phyloP scores from a whole-genome alignment of 2,888 invertebrate genomes.

The Perithous albicinctus region DNA sequence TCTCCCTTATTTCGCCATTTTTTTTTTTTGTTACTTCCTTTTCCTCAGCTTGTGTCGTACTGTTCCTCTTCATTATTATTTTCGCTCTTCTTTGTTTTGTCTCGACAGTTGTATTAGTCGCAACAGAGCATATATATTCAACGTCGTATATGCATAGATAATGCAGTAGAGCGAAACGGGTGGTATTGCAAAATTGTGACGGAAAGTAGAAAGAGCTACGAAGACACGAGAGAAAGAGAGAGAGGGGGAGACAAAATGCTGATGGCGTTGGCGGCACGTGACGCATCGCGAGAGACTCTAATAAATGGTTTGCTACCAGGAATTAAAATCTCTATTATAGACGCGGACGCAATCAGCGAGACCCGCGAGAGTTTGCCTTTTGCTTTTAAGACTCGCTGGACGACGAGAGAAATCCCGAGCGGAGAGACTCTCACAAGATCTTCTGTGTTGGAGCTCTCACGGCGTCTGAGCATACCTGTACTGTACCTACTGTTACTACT shows the following conservation, averaged over 20 bases:
- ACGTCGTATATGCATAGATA: background rate
- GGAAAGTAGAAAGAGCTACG: constrained; percentile 57
- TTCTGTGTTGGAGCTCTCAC: constrained; percentile 12
- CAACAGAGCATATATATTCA: background rate
- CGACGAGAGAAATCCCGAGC: constrained; percentile 62
- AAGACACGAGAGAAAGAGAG: constrained; percentile 38
- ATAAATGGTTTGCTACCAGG: constrained; percentile 74
- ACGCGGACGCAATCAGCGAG: constrained; percentile 70
- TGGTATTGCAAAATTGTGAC: constrained; percentile 14
- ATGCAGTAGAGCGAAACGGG: background rate
- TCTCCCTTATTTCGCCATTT: constrained; percentile 20
- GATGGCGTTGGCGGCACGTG: constrained; percentile 58
- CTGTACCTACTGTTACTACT: constrained; percentile 35
- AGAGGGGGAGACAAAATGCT: too few relatives aligned
- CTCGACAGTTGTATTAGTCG: too few relatives aligned
- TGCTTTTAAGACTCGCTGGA: constrained; percentile 25
- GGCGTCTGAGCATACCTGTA: background rate
- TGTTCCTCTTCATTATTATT: constrained; percentile 20
- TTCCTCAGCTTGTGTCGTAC: constrained; percentile 10
- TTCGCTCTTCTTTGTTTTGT: constrained; percentile 13
- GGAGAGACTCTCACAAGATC: constrained; percentile 32
- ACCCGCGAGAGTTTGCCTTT: constrained; percentile 54
- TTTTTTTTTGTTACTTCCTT: constrained; percentile 21
- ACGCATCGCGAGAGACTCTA: constrained; percentile 73
- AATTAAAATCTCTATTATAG: constrained; percentile 77